phyloP scores from a whole-genome alignment of 2,888 invertebrate species.

The Thyatira batis region DNA sequence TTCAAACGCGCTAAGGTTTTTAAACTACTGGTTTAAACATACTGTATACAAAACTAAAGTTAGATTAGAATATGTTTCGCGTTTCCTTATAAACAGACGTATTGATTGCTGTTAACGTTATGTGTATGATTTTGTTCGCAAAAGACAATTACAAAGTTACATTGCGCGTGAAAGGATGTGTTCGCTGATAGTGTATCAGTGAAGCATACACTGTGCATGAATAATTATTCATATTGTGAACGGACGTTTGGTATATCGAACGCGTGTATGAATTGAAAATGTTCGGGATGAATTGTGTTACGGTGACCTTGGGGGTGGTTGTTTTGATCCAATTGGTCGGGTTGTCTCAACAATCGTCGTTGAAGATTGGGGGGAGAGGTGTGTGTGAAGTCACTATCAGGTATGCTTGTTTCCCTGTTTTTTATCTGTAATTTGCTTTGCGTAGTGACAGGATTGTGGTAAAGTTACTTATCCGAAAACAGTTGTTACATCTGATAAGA shows the following conservation, averaged over 20 bases:
- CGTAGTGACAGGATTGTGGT: too few relatives aligned
- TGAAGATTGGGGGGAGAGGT: conserved; percentile 9
- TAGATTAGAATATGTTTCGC: not conserved
- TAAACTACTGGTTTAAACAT: not conserved
- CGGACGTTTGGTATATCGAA: not conserved
- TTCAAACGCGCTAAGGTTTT: not conserved
- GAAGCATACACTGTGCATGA: conserved; percentile 9
- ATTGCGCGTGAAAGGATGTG: not conserved
- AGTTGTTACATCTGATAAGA: too few relatives aligned
- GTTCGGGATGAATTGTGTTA: not conserved
- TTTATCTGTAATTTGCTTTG: not conserved
- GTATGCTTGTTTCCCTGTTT: conserved; percentile 19
- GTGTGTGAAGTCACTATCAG: conserved; percentile 11
- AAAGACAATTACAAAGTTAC: not conserved
- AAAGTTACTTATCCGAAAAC: too few relatives aligned
- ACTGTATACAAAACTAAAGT: not conserved
- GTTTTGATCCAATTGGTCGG: conserved; percentile 8
- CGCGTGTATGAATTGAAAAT: not conserved
- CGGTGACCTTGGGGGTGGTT: conserved; percentile 7
- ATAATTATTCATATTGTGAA: not conserved
- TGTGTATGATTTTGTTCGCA: not conserved
- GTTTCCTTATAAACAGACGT: not conserved
- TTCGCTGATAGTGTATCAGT: not conserved
- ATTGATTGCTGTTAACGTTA: not conserved
- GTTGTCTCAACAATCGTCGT: conserved; percentile 14